Evolutionary conservation across 2,113 vertebrate species (phyloP).

Genomic region (Leptobrachium ailaonicum): DNA sequence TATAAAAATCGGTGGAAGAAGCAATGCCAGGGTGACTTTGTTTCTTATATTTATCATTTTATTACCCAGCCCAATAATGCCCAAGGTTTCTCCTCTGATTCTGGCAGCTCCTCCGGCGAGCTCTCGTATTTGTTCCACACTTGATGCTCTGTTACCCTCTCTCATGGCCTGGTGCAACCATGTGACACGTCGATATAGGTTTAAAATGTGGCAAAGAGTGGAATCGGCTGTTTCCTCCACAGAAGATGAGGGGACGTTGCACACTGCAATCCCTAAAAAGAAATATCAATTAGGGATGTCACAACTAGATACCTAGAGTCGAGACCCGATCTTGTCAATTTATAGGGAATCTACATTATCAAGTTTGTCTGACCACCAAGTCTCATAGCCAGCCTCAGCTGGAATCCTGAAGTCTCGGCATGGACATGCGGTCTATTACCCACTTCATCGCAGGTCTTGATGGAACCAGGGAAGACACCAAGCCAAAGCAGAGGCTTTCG

Average conservation of each 20-base stretch:
- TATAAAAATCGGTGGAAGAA: not conserved
- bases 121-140: slow-evolving; percentile 86
- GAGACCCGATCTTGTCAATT: no score
- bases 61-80: slow-evolving; percentile 88
- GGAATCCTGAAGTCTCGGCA: no score
- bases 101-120: slow-evolving; percentile 87
- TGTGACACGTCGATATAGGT: slow-evolving; percentile 86
- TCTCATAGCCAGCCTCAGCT: no score
- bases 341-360: no score
- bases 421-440: no score
- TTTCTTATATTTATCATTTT: not conserved
- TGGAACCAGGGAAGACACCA: no score
- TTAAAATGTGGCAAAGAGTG: slow-evolving; percentile 86
- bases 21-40: not conserved
- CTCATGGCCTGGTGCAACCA: slow-evolving; percentile 88
- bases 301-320: no score
- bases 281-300: not conserved
- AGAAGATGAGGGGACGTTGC: slow-evolving; percentile 83
- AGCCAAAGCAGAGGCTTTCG: no score
- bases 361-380: no score
- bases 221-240: slow-evolving; percentile 90
- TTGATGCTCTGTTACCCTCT: slow-evolving; percentile 83
- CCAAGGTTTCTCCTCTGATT: slow-evolving; percentile 86
- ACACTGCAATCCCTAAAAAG: slow-evolving; percentile 82
- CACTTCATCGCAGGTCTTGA: no score